Evolutionary conservation across 2,797 vertebrate species (phyloP).

Genomic region (Microctenopoma lineatum): DNA sequence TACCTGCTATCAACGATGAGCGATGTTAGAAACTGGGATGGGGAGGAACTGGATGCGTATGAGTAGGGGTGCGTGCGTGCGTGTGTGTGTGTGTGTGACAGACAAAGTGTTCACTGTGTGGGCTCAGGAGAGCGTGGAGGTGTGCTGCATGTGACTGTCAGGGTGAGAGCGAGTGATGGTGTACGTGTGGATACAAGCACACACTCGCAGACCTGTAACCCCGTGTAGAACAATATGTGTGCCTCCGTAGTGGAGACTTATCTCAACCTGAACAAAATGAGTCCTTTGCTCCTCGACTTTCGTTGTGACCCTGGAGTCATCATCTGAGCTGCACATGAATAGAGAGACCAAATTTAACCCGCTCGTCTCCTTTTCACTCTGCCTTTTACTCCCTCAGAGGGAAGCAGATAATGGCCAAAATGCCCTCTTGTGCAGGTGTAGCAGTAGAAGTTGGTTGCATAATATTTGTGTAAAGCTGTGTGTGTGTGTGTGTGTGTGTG

Average conservation of each 20-base stretch:
- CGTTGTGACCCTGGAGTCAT: slow-evolving; percentile 51
- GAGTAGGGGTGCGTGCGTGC: slow-evolving; percentile 15
- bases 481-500: slow-evolving; percentile 18
- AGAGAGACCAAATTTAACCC: slow-evolving; percentile 28
- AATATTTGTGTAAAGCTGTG: slow-evolving; percentile 71
- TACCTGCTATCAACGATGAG: slow-evolving; percentile 40
- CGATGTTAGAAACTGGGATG: slow-evolving; percentile 19
- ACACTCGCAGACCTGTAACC: slow-evolving; percentile 43
- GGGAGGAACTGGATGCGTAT: slow-evolving; percentile 29
- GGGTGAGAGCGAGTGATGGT: slow-evolving; percentile 29
- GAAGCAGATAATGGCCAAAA: slow-evolving; percentile 66
- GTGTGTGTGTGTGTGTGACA: slow-evolving; percentile 14
- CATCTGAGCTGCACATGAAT: slow-evolving; percentile 42
- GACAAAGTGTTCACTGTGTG: slow-evolving; percentile 57
- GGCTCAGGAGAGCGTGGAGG: slow-evolving; percentile 70
- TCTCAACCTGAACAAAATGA: slow-evolving; percentile 4
- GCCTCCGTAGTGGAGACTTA: slow-evolving; percentile 58
- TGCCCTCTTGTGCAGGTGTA: slow-evolving; percentile 63
- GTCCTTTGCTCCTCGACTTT: no score
- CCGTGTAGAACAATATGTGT: slow-evolving; percentile 31
- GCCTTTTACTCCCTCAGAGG: slow-evolving; percentile 52
- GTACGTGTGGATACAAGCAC: slow-evolving; percentile 35
- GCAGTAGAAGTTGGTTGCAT: slow-evolving; percentile 77
- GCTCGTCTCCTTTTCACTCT: slow-evolving; percentile 38
- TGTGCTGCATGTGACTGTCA: slow-evolving; percentile 66